A percentile compares a stretch with the other conserved stretches of the same genome.
phyloP scores from a whole-genome alignment of 2,113 vertebrate genomes.

The Xiphias gladius region DNA sequence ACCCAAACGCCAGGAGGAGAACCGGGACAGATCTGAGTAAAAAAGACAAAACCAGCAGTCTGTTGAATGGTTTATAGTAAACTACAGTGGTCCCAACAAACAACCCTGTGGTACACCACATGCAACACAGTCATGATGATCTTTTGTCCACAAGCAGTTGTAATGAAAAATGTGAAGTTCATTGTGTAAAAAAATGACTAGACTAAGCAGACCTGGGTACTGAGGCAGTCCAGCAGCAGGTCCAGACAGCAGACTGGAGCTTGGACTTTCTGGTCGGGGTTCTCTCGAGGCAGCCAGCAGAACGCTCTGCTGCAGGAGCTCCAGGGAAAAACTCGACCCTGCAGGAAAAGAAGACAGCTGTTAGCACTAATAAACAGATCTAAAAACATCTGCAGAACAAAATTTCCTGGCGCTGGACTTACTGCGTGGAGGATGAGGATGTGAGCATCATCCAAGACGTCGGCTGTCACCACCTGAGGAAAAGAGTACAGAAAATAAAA shows the following conservation, averaged over 20 bases:
- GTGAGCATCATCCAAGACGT: slow-evolving; percentile 88
- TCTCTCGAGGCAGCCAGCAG: slow-evolving; percentile 88
- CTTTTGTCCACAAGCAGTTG: background rate
- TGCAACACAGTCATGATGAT: too few species aligned
- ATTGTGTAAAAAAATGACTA: background rate
- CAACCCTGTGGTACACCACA: background rate
- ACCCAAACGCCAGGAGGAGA: slow-evolving; percentile 95
- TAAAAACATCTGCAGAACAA: background rate
- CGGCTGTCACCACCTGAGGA: slow-evolving; percentile 92
- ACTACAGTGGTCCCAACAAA: too few species aligned
- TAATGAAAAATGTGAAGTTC: background rate
- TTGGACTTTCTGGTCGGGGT: slow-evolving; percentile 76
- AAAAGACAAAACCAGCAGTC: background rate
- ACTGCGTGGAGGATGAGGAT: slow-evolving; percentile 95
- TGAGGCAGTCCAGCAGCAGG: slow-evolving; percentile 87
- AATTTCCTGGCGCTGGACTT: slow-evolving; percentile 60
- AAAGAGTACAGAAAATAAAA: background rate
- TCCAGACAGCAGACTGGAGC: slow-evolving; percentile 92
- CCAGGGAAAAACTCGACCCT: slow-evolving; percentile 96
- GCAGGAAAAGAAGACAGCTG: background rate
- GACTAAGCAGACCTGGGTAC: slow-evolving; percentile 79
- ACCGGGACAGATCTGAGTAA: slow-evolving; percentile 88
- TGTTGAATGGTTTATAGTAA: background rate
- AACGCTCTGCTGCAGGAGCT: slow-evolving; percentile 94
- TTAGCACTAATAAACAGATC: background rate